Evolutionary conservation across 2,888 invertebrate genomes (phyloP).

Genomic region (Apamea epomidion): DNA sequence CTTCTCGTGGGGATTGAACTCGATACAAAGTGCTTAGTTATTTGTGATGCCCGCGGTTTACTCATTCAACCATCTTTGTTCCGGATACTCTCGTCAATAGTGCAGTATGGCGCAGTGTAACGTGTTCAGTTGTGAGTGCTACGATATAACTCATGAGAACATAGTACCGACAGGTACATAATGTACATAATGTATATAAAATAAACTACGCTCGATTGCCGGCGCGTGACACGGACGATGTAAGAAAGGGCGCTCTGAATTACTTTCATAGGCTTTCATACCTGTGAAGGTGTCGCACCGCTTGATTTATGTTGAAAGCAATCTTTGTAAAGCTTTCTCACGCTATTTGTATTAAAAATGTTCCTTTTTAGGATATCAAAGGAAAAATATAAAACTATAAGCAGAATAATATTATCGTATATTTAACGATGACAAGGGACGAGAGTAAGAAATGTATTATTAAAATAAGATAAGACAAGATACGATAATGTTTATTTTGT

Average conservation of each 20-base stretch:
- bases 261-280: slow-evolving; percentile 39
- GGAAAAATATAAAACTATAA: slow-evolving; percentile 3
- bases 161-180: background rate
- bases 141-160: background rate
- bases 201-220: background rate
- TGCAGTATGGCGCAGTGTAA: background rate
- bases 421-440: background rate
- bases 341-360: slow-evolving; percentile 40
- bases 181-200: background rate
- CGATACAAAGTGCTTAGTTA: background rate
- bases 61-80: background rate
- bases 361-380: slow-evolving; percentile 6
- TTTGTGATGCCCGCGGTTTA: background rate
- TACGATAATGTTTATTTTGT: too few species aligned
- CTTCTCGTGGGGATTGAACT: background rate
- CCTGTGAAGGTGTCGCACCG: slow-evolving; percentile 43
- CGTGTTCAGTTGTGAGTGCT: background rate
- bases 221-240: background rate
- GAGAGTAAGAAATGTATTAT: background rate
- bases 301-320: slow-evolving; percentile 49
- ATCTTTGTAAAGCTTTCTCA: slow-evolving; percentile 33
- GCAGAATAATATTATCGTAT: background rate
- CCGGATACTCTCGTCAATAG: background rate
- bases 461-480: too few species aligned
- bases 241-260: slow-evolving; percentile 20